A percentile compares a stretch with the other conserved stretches of the same genome.
These are phyloP conservation scores for Cyphomyrmex costatus DNA, from an alignment of 1,140 invertebrate genomes.

Conservation along the genomic window DNA sequence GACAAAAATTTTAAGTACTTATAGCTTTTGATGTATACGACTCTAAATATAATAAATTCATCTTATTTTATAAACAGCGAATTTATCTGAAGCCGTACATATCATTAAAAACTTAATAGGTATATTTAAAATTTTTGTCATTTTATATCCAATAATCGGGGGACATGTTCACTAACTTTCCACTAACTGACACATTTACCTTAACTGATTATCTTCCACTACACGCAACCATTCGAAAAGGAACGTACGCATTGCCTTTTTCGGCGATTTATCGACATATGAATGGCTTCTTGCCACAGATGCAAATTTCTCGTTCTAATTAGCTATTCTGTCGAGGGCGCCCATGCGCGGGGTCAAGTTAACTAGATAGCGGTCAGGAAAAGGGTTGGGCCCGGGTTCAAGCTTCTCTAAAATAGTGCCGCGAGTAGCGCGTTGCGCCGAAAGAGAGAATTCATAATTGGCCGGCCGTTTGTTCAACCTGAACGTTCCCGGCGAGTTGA, in stretches of 20 bases:
- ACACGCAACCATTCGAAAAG: neutral
- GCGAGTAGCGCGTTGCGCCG: slow-evolving; percentile 32
- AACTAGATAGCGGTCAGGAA: slow-evolving; percentile 76
- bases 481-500: slow-evolving; percentile 62
- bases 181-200: neutral
- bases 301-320: slow-evolving; percentile 83
- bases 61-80: too few relatives aligned
- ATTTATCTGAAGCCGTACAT: too few relatives aligned
- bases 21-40: too few relatives aligned
- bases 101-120: too few relatives aligned
- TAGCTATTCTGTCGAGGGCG: slow-evolving; percentile 75
- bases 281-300: slow-evolving; percentile 76
- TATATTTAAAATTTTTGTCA: too few relatives aligned
- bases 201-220: neutral
- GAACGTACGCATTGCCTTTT: neutral
- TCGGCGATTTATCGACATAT: slow-evolving; percentile 24
- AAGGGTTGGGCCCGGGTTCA: slow-evolving; percentile 64
- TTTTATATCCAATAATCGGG: too few relatives aligned
- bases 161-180: too few relatives aligned
- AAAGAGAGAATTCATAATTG: slow-evolving; percentile 83
- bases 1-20: too few relatives aligned
- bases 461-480: slow-evolving; percentile 73
- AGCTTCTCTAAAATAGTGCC: slow-evolving; percentile 71
- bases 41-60: too few relatives aligned
- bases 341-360: slow-evolving; percentile 72